Conservation (phyloP, 92 coral and sea anemone species). For the Montipora capitata region DNA sequence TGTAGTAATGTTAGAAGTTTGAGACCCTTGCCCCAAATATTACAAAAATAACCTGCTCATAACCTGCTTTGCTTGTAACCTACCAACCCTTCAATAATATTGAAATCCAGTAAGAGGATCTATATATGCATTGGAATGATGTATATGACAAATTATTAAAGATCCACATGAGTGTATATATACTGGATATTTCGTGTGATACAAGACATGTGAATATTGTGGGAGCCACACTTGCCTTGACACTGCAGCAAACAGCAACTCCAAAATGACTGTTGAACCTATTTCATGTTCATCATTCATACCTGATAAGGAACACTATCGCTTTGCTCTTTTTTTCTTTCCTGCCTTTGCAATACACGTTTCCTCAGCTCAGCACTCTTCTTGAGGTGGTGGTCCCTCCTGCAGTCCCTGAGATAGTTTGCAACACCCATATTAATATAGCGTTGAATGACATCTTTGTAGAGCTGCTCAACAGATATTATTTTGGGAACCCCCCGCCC, state of each 20-base stretch:
- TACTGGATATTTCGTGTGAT: too few relatives aligned
- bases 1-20: too few relatives aligned
- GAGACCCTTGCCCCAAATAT: too few relatives aligned
- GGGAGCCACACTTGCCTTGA: background rate
- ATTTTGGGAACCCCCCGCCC: too few relatives aligned
- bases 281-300: background rate
- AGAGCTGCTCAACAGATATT: conserved; percentile 37
- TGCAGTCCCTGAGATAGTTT: conserved; percentile 61
- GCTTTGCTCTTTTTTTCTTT: conserved; percentile 29
- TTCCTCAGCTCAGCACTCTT: conserved; percentile 64
- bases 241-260: background rate
- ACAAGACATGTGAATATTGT: background rate
- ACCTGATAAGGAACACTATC: conserved; percentile 34
- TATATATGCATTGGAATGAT: too few relatives aligned
- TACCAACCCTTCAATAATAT: too few relatives aligned
- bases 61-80: too few relatives aligned
- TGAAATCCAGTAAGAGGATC: too few relatives aligned
- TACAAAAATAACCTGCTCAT: too few relatives aligned
- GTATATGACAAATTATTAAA: too few relatives aligned
- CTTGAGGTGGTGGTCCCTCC: conserved; percentile 40
- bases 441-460: conserved; percentile 37
- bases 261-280: background rate
- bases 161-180: too few relatives aligned
- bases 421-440: conserved; percentile 69
- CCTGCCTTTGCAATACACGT: conserved; percentile 30